Evolutionary conservation across 2,888 invertebrate genomes (phyloP), one percentile per base, ranked within the genome.

Genomic region (Blomia tropicalis): DNA sequence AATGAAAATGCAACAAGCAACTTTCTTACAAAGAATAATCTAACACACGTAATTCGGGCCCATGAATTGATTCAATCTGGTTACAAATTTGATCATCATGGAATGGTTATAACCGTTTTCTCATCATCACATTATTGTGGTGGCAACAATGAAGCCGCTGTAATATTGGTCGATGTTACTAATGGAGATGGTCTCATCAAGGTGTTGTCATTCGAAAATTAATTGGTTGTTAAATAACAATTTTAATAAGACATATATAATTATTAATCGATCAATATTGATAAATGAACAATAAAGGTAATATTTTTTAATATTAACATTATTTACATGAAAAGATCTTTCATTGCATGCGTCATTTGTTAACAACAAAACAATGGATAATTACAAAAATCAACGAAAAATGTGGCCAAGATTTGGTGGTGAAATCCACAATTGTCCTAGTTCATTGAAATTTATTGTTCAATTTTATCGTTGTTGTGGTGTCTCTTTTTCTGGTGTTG

Each of bases 91-190:
- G 81, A 83, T 70, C 79, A 82, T 67, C 80, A 80, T 65, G 84
- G 83, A 1, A 80, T 79, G 66, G 74, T 85, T 43, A 71, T 84
- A 65, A 83, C 84, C 0, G 82, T 85, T 25, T 85, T 85, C 73
- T 84, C 84, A 0, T 83, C 84, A 0, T 83, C 82, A 2, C 80
- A 78, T 68, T 85, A 85, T 75, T 83, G 83, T 73, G 83, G 83
- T 43, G 81, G 81, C 1, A 76, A 73, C 64, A 85, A 85, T 73
- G 83, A 83, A 71, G 82, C 83, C 0, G 84, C 83, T 14, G 81
- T 83, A 66, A 79, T 82, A 22, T 72, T 84, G 65, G 80, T 81
- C 0, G 82, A 83, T 7, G 51, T n/a, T 27, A 25, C 7, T 47
- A 19, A 27, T 19, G 14, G 7, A 14, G 51, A 47, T 11, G 51